Base-by-base conservation (phyloP, 2,113 vertebrate species). In the Lamprologus tigripictilis region DNA sequence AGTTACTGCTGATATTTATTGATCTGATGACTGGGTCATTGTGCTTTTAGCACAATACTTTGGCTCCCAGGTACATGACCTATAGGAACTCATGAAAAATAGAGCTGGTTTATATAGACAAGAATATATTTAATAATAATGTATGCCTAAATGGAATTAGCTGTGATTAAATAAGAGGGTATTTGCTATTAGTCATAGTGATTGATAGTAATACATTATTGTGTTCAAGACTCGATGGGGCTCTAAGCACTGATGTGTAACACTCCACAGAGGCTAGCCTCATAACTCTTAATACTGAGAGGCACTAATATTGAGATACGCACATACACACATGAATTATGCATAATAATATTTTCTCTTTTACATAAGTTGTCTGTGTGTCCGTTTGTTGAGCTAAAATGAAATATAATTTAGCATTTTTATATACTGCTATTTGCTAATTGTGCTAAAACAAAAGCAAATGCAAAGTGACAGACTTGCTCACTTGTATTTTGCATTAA, bases 211-310 rank as follows among this genome's bases (percentile, higher is more conserved):
- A 35, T 80, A 8, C 21, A 12, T 47, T 86, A 2, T 8, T 76
- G 42, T 28, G 23, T 76, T 76, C 71, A 49, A 57, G 61, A 79
- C 84, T 85, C 28, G 5, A 37, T 47, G 9, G 8, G 40, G 53
- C 54, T 87, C 61, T 85, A 33, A 83, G 76, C 6, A 31, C 71
- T 49, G 42, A 76, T 28, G 42, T 31, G 9, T 49, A 76, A 47
- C 31, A 35, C 13, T 88, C 21, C 2, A 17, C 11, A 42, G 47
- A 71, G 51, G 45, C 42, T 19, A 26, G 33, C 23, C 82, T 90
- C 71, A 73, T 94, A 86, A 89, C 90, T 88, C 87, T 51, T 37
- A 61, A 78, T 33, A 19, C 21, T 40, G 47, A 78, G 76, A 84
- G 17, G 57, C 71, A 53, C 51, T 45, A 26, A 51, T 33, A 19